A percentile compares a stretch with the other conserved stretches of the same genome.
Conservation (phyloP, 2,797 vertebrate species). For the Anas flavirostris region DNA sequence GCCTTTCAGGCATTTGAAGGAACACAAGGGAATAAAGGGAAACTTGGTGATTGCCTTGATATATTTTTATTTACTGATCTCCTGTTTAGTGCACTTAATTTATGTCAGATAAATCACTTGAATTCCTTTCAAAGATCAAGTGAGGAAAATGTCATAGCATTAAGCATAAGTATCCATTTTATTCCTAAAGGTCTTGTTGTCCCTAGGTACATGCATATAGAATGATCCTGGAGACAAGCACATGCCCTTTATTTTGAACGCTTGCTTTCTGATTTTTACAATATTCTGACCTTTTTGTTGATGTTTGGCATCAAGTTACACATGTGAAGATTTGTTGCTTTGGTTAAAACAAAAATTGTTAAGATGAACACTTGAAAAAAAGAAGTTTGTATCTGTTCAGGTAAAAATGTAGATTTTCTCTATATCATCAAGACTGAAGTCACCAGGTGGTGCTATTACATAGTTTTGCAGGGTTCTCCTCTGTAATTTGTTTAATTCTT, state of each 20-base stretch:
- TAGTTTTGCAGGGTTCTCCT: neutral
- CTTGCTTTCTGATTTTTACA: neutral
- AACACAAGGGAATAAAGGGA: neutral
- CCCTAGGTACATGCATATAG: neutral
- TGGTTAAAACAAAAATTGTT: neutral
- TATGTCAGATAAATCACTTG: constrained; percentile 63
- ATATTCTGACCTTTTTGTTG: neutral
- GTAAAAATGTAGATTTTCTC: neutral
- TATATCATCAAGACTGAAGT: neutral
- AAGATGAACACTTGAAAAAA: neutral
- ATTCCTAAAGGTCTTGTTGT: constrained; percentile 47
- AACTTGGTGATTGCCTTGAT: constrained; percentile 19
- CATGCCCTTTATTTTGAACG: neutral
- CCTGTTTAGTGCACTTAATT: constrained; percentile 59
- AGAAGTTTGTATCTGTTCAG: neutral
- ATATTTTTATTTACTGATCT: constrained; percentile 64
- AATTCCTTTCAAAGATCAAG: constrained; percentile 54
- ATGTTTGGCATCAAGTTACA: neutral
- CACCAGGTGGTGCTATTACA: constrained; percentile 66
- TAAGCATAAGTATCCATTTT: constrained; percentile 43
- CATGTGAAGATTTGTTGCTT: neutral
- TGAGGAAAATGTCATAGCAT: constrained; percentile 60
- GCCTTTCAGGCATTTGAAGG: constrained; percentile 9
- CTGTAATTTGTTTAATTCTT: neutral
- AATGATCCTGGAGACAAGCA: neutral